Base-by-base conservation (phyloP, 2,888 invertebrate genomes). In the Chaetoderma sp. region DNA sequence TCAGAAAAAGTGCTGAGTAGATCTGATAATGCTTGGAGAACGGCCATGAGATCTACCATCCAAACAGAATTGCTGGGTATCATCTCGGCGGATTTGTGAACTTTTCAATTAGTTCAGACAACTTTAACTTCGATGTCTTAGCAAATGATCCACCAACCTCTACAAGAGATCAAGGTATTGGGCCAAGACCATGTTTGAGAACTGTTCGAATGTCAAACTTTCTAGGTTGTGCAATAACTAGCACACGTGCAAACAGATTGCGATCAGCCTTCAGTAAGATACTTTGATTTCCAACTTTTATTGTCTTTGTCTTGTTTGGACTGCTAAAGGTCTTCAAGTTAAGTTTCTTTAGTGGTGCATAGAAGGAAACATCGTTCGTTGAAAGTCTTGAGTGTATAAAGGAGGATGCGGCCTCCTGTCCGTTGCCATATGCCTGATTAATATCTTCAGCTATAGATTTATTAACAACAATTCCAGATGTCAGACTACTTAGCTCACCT, bases 41-140 rank as follows among this genome's bases (percentile, higher is more conserved):
- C 25, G 23, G 58, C 58, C 63, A 63, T 63, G 5, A 16, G 44
- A 59, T 63, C 63, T 4, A 63, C 6, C n/a, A 63, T 47, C 16
- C 5, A 27, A 8, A 55, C 45, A 4, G 21, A 5, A 10, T 5
- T 18, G 8, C 10, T n/a, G n/a, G 49, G n/a, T 8, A 8, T 21
- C 18, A 18, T 16, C 18, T 27, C n/a, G 6, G 49, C 44, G 4
- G 10, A 5, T 21, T 16, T 49, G 25, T 27, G 10, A 39, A 6
- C 10, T 13, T 58, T 28, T 61, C 61, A 8, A 61, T 6, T 10
- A 10, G 55, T 10, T 27, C 5, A 4, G 45, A 27, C n/a, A 61
- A 25, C 25, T 18, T 21, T 10, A 27, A 8, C 28, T 61, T 61
- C 4, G 18, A 25, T 4, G 55, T 39, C 42, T 61, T 61, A 13